Evolutionary conservation across 2,113 vertebrate genomes (phyloP), one percentile per base, ranked within the genome.

Genomic region (Halcyon malimbica): DNA sequence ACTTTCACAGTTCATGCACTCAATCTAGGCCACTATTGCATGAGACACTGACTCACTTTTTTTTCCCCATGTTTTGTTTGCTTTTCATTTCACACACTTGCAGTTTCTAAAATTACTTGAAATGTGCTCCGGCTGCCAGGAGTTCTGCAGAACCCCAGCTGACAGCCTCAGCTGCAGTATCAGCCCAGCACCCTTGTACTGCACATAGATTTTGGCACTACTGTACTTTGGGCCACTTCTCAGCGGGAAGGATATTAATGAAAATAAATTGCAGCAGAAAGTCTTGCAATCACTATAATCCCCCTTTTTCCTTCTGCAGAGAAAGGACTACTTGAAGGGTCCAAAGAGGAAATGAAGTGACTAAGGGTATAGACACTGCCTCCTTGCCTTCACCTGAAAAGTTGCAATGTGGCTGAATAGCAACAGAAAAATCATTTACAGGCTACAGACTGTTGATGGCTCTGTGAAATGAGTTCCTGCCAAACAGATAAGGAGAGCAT

Each of bases 1-100:
- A 92, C 96, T 98, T 98, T 97, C 97, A 93, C 71, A 96, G 93
- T 91, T 97, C 96, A 48, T 97, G 87, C 69, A 77, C 97, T 98
- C 96, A 95, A 91, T 97, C 92, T 96, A 96, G 95, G 95, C 94
- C 93, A 97, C 96, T 94, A 96, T 79, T 96, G 92, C 87, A 95
- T 76, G 94, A 97, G 88, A 97, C 85, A 97, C 93, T 93, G 91
- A 96, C 90, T 96, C 95, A 92, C 92, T 94, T 81, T 71, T 95
- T 96, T 94, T 64, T 37, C 19, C 33, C 93, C 90, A 81, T 82
- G 71, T 96, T 96, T 94, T 96, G 82, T 81, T 95, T 95, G 90
- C 70, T 83, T 96, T 96, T 95, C 85, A 41, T 91, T 96, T 95
- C 76, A 95, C 79, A 97, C 57, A 76, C 78, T 97, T 91, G 83